Base-by-base conservation (phyloP, 2,888 invertebrate genomes). In the Pogonocherus hispidulus region DNA sequence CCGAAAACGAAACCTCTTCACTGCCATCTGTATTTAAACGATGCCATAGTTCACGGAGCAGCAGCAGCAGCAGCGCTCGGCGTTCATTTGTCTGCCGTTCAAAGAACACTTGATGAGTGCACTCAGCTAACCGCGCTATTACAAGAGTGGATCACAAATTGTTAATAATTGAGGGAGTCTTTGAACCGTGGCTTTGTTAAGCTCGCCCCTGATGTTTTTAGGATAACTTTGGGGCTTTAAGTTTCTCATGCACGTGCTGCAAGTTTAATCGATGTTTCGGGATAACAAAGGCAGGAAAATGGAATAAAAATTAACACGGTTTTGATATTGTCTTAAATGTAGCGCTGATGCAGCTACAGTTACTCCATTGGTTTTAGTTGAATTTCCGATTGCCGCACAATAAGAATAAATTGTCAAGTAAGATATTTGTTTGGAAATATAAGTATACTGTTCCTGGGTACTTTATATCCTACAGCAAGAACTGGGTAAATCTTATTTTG, bases 11-110 rank as follows among this genome's bases (percentile, higher is more conserved):
- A 69, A 71, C 73, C 73, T 71, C 70, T 74, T 63, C 66, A 70
- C 74, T 59, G 66, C 72, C 70, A 72, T 72, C 70, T 74, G 72
- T 65, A 74, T 67, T 57, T 67, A 69, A 71, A 67, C 65, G 69
- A 65, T 66, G 69, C 64, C 66, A 47, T 60, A 62, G 59, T 63
- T 72, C 69, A 70, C 71, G 75, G 37, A 70, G 73, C 72, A 16
- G 27, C 27, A 27, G 27, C 27, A 27, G 27, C 27, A 27, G 14
- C 41, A 41, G 41, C 41, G 16, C 41, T 41, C 76, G 76, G 77
- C 81, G 83, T 78, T 84, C 83, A 84, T 83, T 83, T 84, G 81
- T 82, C 82, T 79, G 83, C 82, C 81, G 74, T 71, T 72, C 75
- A 76, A 75, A 78, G 77, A 76, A 76, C 77, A 77, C 80, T 80